Evolutionary conservation across 2,888 invertebrate genomes (phyloP), one percentile per base, ranked within the genome.

Genomic region (Thereva nobilitata): DNA sequence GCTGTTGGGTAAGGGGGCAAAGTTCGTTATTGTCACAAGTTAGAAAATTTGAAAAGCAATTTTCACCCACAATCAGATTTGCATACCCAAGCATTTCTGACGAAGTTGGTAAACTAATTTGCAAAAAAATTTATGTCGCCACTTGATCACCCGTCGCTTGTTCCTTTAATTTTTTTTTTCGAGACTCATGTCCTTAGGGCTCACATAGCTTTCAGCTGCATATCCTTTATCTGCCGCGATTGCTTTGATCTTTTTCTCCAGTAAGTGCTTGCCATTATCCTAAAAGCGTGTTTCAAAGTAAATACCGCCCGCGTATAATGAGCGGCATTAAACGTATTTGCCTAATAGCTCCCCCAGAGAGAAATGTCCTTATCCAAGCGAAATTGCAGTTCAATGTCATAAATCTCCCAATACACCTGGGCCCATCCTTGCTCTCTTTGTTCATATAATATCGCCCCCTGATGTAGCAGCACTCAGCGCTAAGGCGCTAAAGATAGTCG

Each of bases 321-420:
- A 10, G 49, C 10, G 2, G 4, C 40, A 61, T 49, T 42, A 12
- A 42, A 50, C 34, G 61, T 61, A 61, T 61, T 61, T 61, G 61
- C 49, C 50, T 61, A 61, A 61, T 50, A 61, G 61, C 61, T 40
- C 40, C 23, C 41, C 35, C 37, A 50, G 10, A 4, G 41, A 49
- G 34, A 41, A 41, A 50, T 45, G 50, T 40, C 40, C 50, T 61
- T 49, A 37, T 50, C 49, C 50, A 50, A 50, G 61, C 61, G 50
- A 50, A 61, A 61, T 61, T 61, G 61, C 50, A 50, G 61, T 61
- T 61, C 61, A 50, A 61, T 61, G 61, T 42, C 41, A 40, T 61
- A 50, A 61, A 50, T 50, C 61, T 61, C 41, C 34, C 40, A 50
- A 38, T 45, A 61, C 61, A 61, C 61, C 50, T 61, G 61, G 40